Percentiles rank a stretch among this genome's conserved stretches.
phyloP scores from a whole-genome alignment of 2,113 vertebrate species.

The Pongo pygmaeus region DNA sequence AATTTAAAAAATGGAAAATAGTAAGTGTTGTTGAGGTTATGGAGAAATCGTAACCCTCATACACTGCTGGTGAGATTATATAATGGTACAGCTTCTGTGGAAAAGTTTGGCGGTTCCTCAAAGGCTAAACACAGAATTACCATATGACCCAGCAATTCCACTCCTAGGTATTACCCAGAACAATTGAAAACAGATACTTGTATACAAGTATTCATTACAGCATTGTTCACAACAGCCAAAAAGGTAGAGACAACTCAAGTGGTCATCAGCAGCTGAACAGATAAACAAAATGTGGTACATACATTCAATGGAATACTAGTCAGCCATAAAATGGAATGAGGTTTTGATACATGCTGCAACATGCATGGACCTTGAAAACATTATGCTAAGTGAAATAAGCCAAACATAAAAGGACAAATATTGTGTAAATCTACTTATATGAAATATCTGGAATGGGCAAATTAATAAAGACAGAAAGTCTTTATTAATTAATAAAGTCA shows the following conservation, averaged over 20 bases:
- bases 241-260: background rate
- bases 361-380: background rate
- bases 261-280: background rate
- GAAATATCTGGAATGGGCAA: background rate
- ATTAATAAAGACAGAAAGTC: background rate
- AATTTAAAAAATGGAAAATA: conserved; percentile 5
- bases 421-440: background rate
- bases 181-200: background rate
- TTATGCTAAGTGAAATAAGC: background rate
- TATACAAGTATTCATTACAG: background rate
- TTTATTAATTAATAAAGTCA: too few relatives aligned
- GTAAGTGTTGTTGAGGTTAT: background rate
- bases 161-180: background rate
- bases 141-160: background rate
- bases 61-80: background rate
- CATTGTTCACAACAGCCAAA: background rate
- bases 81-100: background rate
- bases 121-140: background rate
- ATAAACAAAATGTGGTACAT: background rate
- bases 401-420: background rate
- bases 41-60: background rate
- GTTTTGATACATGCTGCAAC: background rate
- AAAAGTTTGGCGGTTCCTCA: background rate
- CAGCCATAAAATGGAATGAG: background rate
- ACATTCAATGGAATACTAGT: background rate